These are phyloP conservation scores for Tokudaia muenninki DNA, from an alignment of 2,797 vertebrate genomes.

Conservation along the genomic window DNA sequence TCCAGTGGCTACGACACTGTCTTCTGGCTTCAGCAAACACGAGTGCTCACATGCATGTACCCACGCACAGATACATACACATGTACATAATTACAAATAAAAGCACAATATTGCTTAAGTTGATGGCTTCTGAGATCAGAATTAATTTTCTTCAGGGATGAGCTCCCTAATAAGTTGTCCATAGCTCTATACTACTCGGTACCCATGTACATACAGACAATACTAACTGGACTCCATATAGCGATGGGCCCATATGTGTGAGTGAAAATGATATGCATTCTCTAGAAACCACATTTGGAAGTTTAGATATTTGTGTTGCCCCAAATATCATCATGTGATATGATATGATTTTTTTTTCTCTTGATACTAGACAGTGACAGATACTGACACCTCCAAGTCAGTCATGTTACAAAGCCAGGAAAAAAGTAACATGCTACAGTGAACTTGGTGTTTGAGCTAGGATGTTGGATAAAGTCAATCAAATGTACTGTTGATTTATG, in stretches of 20 bases:
- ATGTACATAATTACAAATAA: no score
- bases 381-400: background rate
- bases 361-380: background rate
- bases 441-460: background rate
- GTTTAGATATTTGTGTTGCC: background rate
- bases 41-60: background rate
- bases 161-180: background rate
- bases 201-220: background rate
- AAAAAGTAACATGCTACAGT: background rate
- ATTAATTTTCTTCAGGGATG: background rate
- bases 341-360: background rate
- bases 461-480: background rate
- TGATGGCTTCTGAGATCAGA: background rate
- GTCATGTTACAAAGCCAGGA: background rate
- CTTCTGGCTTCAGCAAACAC: background rate
- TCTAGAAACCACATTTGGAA: background rate
- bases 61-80: background rate
- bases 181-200: background rate
- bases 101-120: background rate
- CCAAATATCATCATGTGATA: background rate
- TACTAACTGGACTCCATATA: background rate
- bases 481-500: background rate
- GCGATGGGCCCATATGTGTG: background rate
- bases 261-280: background rate
- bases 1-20: no score